These are phyloP conservation scores for Drosophila sturtevanti DNA, from an alignment of 1,140 invertebrate genomes.

Conservation along the genomic window DNA sequence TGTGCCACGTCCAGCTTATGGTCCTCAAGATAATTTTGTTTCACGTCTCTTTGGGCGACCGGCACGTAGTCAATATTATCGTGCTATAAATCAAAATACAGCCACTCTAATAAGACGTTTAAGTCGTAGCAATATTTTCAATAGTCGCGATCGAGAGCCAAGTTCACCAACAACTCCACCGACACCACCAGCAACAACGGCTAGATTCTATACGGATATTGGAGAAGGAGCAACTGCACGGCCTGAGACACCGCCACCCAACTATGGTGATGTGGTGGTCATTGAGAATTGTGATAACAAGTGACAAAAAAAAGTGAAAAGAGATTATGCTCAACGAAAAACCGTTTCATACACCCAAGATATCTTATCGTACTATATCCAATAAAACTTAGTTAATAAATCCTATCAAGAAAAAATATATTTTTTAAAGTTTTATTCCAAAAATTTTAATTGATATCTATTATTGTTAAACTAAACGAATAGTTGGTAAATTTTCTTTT, in stretches of 20 bases:
- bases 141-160: conserved; percentile 58
- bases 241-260: conserved; percentile 74
- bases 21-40: conserved; percentile 68
- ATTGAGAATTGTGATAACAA: conserved; percentile 77
- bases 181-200: conserved; percentile 26
- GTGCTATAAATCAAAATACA: conserved; percentile 76
- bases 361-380: neutral
- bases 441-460: no score
- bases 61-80: conserved; percentile 73
- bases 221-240: conserved; percentile 29
- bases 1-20: conserved; percentile 52
- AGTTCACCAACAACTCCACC: conserved; percentile 38
- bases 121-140: conserved; percentile 77
- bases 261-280: conserved; percentile 73
- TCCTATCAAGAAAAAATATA: conserved; percentile 19
- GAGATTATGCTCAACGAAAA: neutral
- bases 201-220: conserved; percentile 55
- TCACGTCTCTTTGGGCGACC: conserved; percentile 73
- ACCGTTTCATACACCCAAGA: neutral
- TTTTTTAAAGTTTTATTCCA: no score
- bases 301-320: conserved; percentile 19
- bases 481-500: no score
- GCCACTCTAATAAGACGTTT: conserved; percentile 73
- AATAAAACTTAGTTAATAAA: conserved; percentile 27
- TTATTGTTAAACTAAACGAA: no score